Base-by-base conservation (phyloP, 2,797 vertebrate species). In the Rhabdomys pumilio region DNA sequence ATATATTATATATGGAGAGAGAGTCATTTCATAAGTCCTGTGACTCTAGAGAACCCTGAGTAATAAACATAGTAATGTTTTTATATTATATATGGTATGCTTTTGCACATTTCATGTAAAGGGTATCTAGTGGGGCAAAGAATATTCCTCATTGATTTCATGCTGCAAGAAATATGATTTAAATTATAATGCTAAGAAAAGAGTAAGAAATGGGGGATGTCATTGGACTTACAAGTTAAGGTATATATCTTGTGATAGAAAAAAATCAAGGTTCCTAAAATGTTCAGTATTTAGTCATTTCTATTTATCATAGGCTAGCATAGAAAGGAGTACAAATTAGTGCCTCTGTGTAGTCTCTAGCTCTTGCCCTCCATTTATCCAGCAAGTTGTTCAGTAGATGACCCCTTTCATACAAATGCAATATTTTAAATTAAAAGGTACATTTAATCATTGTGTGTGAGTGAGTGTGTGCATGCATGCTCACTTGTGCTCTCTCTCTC, bases 341-440 rank as follows among this genome's bases (percentile, higher is more conserved):
- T 69, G 4, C 1, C 12, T 72, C 9, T 11, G 4, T 8, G 9
- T 0, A 7, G 0, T 87, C 55, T 26, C 29, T 15, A 53, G 65
- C 11, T 19, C 15, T 72, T 93, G 3, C 14, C 4, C 2, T n/a
- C 57, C 55, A n/a, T 72, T 17, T 93, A 19, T 86, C 24, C 2
- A 85, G n/a, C 9, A 73, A 20, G 55, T 38, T 41, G 0, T 12
- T 81, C 22, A 88, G 0, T 15, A 75, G 6, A 53, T 0, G 3
- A 67, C 61, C 47, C 2, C 4, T 59, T 50, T 89, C 17, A 53
- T 41, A 38, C 29, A 59, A 65, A 77, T 73, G 77, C 34, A 8
- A 8, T 26, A 9, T 26, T 29, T 41, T 14, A 41, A 65, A 65
- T 17, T 82, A 41, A 59, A 59, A 59, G 20, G 59, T 38, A 55